Evolutionary conservation across 2,888 invertebrate genomes (phyloP), one percentile per base, ranked within the genome.

Genomic region (Magallana nippona): DNA sequence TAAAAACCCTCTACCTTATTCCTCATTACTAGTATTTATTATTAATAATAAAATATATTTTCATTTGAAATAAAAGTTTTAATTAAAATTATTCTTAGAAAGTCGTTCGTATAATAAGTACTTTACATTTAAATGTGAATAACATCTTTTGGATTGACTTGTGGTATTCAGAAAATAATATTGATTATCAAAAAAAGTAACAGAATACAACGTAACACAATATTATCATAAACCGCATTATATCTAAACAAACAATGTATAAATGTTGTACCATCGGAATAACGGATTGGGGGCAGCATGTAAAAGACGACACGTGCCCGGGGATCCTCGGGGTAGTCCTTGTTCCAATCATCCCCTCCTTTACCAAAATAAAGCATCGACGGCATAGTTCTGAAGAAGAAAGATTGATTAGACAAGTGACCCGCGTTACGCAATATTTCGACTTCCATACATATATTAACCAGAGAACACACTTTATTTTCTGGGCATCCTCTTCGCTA

Each of bases 211-310:
- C 8, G 8, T 44, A 44, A 44, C 44, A 5, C 5, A 8, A 8
- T 44, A 44, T 44, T 44, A 44, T 44, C 44, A 44, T 5, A 44
- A 44, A 15, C 27, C n/a, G 15, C 27, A 22, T 77, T 77, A 11
- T 5, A 77, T 22, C n/a, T 8, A 27, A n/a, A n/a, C 55, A 15
- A 19, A 44, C 19, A 55, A 55, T 3, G 55, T 2, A 71, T 71
- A 17, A 1, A 32, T 78, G 27, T 78, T 22, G 13, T 85, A 88
- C 87, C 88, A 77, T 87, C 86, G 0, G 88, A 88, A 57, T 89
- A 89, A 58, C 82, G 83, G 2, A 89, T 83, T 13, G 88, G 88
- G 1, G 88, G 89, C 17, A 89, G 78, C 79, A 89, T 78, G 58
- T 88, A 88, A 82, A 87, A 88, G 1, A 58, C 22, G 10, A 85